These are phyloP conservation scores for Anseranas semipalmata DNA, from an alignment of 2,113 vertebrate genomes.

Conservation along the genomic window DNA sequence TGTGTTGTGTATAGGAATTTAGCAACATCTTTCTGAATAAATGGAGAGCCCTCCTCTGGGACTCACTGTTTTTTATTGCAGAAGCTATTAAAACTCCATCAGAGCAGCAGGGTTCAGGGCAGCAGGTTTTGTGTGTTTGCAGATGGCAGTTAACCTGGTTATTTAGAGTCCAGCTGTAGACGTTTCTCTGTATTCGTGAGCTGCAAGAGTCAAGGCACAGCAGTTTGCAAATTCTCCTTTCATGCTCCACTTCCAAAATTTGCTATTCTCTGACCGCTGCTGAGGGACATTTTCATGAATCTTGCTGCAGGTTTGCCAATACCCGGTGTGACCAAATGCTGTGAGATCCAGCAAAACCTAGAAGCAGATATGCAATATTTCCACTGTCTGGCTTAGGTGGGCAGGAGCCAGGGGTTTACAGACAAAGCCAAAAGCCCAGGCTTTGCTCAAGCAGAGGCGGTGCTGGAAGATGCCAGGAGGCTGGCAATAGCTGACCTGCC, in stretches of 20 bases:
- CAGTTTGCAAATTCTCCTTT: background rate
- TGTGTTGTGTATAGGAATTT: constrained; percentile 6
- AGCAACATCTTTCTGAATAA: constrained; percentile 52
- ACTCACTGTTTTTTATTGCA: constrained; percentile 55
- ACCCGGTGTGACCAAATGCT: background rate
- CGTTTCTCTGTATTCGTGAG: background rate
- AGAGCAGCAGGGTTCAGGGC: constrained; percentile 64
- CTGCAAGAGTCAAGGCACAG: background rate
- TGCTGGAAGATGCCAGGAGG: background rate
- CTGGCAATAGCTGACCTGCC: background rate
- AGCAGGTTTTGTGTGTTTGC: constrained; percentile 42
- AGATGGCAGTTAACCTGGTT: constrained; percentile 58
- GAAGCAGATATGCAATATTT: background rate
- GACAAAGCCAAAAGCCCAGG: background rate
- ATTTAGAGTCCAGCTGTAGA: constrained; percentile 54
- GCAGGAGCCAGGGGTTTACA: background rate
- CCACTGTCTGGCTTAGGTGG: background rate
- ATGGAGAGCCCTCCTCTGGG: constrained; percentile 51
- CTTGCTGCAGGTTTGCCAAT: background rate
- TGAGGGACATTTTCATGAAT: background rate
- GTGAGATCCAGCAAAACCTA: background rate
- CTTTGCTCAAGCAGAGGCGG: background rate
- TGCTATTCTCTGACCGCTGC: background rate
- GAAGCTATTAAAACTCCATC: constrained; percentile 48
- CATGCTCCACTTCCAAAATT: background rate